Percentiles rank a stretch among this genome's conserved stretches.
phyloP scores from a whole-genome alignment of 2,113 vertebrate genomes.

The Tachuris rubrigastra region DNA sequence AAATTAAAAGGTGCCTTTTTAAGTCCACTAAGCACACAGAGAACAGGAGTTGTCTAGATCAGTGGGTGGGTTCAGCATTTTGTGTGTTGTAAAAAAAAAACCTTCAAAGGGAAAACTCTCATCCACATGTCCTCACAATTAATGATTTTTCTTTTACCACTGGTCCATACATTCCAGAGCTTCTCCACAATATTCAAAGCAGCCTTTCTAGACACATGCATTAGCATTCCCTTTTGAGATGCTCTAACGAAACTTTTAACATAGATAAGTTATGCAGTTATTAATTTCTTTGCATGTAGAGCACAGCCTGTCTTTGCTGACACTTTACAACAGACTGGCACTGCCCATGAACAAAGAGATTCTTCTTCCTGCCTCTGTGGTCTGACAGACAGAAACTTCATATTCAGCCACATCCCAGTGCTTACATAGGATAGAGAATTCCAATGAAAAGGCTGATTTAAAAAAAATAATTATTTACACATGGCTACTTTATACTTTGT shows the following conservation, averaged over 20 bases:
- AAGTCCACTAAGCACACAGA: neutral
- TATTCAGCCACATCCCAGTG: neutral
- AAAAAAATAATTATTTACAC: neutral
- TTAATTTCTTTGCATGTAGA: neutral
- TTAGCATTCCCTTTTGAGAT: neutral
- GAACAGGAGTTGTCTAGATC: neutral
- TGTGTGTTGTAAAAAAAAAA: neutral
- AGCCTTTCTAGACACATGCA: neutral
- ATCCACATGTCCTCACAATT: neutral
- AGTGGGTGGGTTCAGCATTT: neutral
- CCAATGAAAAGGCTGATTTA: neutral
- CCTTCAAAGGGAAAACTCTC: neutral
- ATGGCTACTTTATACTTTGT: neutral
- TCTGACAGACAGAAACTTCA: neutral
- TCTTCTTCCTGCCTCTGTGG: neutral
- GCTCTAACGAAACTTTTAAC: neutral
- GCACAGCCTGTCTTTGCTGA: neutral
- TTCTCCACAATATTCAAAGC: neutral
- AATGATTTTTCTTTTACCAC: neutral
- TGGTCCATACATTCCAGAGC: neutral
- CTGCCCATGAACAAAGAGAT: neutral
- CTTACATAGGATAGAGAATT: neutral
- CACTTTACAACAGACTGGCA: neutral
- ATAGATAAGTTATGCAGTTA: neutral
- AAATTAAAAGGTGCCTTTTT: neutral